A percentile compares a stretch with the other conserved stretches of the same genome.
These are phyloP conservation scores for Corythaeola cristata DNA, from an alignment of 2,113 vertebrate species.

Conservation along the genomic window DNA sequence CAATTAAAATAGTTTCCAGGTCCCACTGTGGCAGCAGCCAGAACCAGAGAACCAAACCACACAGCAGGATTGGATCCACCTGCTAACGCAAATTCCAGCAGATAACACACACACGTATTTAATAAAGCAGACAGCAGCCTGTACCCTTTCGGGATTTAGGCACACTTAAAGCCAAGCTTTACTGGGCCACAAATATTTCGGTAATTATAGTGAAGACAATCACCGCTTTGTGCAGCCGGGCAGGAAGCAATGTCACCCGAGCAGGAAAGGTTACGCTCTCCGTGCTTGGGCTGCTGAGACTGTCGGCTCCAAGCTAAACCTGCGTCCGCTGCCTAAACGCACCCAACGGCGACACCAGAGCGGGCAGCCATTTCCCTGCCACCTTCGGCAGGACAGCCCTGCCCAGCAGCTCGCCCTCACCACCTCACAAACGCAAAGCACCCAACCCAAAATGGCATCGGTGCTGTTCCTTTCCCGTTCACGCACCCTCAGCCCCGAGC, in stretches of 20 bases:
- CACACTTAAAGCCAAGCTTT: neutral
- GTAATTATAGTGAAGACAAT: neutral
- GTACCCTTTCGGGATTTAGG: neutral
- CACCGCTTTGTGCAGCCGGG: neutral
- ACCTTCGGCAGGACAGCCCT: neutral
- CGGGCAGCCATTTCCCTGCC: neutral
- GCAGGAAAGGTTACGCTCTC: neutral
- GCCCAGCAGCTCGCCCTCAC: neutral
- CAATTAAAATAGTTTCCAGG: neutral
- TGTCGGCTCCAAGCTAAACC: neutral
- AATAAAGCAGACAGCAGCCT: neutral
- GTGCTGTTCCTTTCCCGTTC: neutral
- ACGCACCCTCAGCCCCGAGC: neutral
- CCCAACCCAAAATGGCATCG: neutral
- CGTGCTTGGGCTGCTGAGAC: accelerated
- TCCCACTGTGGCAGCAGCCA: neutral
- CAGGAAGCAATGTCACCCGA: neutral
- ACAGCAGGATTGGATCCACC: accelerated
- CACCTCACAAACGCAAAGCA: neutral
- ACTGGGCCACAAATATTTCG: neutral
- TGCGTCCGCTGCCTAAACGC: neutral
- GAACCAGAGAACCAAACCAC: neutral
- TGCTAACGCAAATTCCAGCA: neutral
- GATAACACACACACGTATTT: accelerated
- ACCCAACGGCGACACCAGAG: neutral